These are phyloP conservation scores for Scophthalmus maximus DNA, from an alignment of 2,113 vertebrate genomes.

Conservation along the genomic window DNA sequence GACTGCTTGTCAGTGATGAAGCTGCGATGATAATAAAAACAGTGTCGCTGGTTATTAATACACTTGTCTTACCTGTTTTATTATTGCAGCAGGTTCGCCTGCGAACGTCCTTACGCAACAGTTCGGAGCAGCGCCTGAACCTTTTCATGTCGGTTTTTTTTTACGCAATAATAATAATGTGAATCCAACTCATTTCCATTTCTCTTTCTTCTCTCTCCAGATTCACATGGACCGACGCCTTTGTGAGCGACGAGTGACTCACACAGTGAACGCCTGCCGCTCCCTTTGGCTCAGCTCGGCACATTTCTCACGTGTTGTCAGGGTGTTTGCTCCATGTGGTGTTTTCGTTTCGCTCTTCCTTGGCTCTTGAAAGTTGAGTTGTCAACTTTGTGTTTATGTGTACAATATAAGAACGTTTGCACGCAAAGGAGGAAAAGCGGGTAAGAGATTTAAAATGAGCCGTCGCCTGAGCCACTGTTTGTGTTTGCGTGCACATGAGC, in stretches of 20 bases:
- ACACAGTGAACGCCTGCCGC: constrained; percentile 38
- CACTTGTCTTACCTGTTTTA: neutral
- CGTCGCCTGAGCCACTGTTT: neutral
- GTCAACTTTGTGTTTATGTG: neutral
- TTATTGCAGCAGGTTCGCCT: neutral
- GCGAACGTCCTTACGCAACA: neutral
- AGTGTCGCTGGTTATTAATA: neutral
- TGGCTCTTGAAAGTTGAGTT: rapidly evolving
- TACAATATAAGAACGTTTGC: neutral
- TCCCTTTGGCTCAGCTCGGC: constrained; percentile 50
- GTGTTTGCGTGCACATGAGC: constrained; percentile 33
- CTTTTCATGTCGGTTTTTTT: too few relatives aligned
- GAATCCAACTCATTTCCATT: too few relatives aligned
- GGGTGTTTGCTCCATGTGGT: constrained; percentile 24
- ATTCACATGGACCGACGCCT: too few relatives aligned
- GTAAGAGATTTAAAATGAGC: neutral
- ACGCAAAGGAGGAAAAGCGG: neutral
- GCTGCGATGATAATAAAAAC: neutral
- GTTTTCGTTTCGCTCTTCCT: too few relatives aligned
- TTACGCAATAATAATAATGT: too few relatives aligned
- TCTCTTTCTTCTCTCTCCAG: neutral
- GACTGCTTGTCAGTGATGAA: too few relatives aligned
- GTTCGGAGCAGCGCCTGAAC: neutral
- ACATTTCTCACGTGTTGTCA: constrained; percentile 22
- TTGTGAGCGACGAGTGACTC: constrained; percentile 45